A percentile compares a stretch with the other conserved stretches of the same genome.
Evolutionary conservation across 2,888 invertebrate genomes (phyloP).

Genomic region (Xestobium rufovillosum): DNA sequence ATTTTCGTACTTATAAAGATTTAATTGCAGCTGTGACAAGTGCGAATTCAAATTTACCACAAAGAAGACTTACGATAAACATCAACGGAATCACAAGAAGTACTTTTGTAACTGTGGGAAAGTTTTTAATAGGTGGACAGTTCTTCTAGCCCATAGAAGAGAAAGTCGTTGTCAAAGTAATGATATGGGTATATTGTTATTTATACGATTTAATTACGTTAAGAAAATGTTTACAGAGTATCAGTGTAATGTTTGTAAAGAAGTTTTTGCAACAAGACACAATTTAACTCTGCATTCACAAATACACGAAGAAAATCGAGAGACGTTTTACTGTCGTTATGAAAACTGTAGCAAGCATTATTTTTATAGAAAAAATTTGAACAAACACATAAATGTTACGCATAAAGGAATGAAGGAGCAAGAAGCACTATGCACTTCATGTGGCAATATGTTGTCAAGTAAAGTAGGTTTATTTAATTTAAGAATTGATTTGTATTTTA

Average conservation of each 20-base stretch:
- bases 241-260: too few relatives aligned
- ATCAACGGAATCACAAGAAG: background rate
- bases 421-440: too few relatives aligned
- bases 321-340: slow-evolving; percentile 32
- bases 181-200: background rate
- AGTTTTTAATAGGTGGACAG: background rate
- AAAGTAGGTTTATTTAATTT: background rate
- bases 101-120: background rate
- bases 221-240: too few relatives aligned
- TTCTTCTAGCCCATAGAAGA: background rate
- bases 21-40: background rate
- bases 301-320: slow-evolving; percentile 6
- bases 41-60: background rate
- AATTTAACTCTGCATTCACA: slow-evolving; percentile 22
- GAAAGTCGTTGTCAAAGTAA: background rate
- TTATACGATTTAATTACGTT: background rate
- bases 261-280: slow-evolving; percentile 25
- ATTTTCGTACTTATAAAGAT: too few relatives aligned
- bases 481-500: too few relatives aligned
- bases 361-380: background rate
- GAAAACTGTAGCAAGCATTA: slow-evolving; percentile 54
- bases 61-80: background rate
- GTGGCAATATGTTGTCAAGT: background rate
- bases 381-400: background rate
- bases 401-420: slow-evolving; percentile 1